Evolutionary conservation across 2,888 invertebrate species (phyloP).

Genomic region (Thyatira batis): DNA sequence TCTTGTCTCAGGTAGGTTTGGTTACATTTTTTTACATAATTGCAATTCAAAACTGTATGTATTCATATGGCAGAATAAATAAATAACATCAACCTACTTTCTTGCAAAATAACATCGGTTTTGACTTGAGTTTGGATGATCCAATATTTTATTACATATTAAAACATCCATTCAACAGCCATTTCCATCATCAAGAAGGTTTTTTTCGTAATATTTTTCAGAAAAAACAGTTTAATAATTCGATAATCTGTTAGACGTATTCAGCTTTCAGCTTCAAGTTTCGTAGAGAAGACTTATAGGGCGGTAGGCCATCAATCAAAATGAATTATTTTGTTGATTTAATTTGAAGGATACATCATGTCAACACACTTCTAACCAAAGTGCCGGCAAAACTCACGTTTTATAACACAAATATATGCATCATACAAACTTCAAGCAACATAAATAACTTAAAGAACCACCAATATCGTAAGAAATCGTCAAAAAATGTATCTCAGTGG

Average conservation of each 20-base stretch:
- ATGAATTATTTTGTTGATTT: conserved; percentile 17
- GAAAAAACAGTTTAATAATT: too few relatives aligned
- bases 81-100: conserved; percentile 5
- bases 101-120: not conserved
- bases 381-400: conserved; percentile 49
- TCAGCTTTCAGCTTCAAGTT: not conserved
- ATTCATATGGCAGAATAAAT: conserved; percentile 1
- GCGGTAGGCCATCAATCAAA: not conserved
- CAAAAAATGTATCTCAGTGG: conserved; percentile 10
- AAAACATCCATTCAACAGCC: too few relatives aligned
- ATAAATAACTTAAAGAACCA: not conserved
- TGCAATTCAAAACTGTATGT: too few relatives aligned
- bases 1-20: too few relatives aligned
- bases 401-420: not conserved
- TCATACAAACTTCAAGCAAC: not conserved
- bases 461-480: not conserved
- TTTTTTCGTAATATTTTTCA: too few relatives aligned
- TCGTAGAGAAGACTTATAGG: not conserved
- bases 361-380: conserved; percentile 70
- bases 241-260: not conserved
- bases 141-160: too few relatives aligned
- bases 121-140: not conserved
- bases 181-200: too few relatives aligned
- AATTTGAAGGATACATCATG: conserved; percentile 56
- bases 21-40: too few relatives aligned